Base-by-base conservation (phyloP, 2,797 vertebrate species). In the Cetoscarus ocellatus region DNA sequence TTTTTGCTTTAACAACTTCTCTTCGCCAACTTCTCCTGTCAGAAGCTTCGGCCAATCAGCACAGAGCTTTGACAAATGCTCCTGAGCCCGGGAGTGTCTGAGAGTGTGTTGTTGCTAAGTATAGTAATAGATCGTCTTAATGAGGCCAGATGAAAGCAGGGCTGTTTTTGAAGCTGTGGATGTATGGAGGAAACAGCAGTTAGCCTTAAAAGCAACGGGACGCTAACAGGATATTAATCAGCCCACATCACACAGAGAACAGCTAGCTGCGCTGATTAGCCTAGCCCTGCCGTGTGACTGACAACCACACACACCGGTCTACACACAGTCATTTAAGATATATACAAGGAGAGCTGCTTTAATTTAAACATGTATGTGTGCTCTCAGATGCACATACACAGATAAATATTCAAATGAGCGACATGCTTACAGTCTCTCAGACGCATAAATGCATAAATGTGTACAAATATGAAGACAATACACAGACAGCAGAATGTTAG, bases 161-260 rank as follows among this genome's bases (percentile, higher is more conserved):
- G 53, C 80, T 77, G 77, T 67, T 74, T 27, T 43, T 69, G 70
- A 64, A 65, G 73, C 70, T 48, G 65, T 79, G 64, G 76, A 89
- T 77, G 83, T 87, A 88, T 78, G 42, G 86, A 82, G 79, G 76
- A 84, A 88, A 78, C 88, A 90, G 89, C 89, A 64, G 88, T 92
- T 90, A 86, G 88, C 84, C 86, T 85, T 75, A 75, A 70, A 68
- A 87, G 75, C 88, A 58, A 11, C 84, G 39, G 85, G 88, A 89
- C 54, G 61, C 85, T 88, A 91, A 88, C 86, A 88, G 88, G 87
- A 91, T 83, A 86, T 90, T 91, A 91, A 92, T 92, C 91, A 92
- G 80, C 70, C 67, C 65, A 53, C 76, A 70, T 86, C 87, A 89
- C 87, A 89, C 86, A 83, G 85, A 13, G 82, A 88, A 83, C 76